A percentile compares a stretch with the other conserved stretches of the same genome.
Conservation (phyloP, 2,888 invertebrate genomes). For the Hedya salicella region DNA sequence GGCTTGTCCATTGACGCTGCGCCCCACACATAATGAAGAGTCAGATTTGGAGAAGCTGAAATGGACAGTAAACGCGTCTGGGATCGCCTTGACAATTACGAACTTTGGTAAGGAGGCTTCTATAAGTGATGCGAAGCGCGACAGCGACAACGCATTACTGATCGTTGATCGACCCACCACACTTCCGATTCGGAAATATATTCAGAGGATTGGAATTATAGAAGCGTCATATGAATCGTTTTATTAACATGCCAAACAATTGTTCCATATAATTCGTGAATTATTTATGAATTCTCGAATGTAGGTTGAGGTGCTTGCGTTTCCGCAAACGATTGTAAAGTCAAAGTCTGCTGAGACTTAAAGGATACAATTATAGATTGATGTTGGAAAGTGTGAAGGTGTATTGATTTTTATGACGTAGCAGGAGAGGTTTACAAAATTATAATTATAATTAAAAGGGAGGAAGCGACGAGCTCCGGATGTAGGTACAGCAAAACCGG, state of each 20-base stretch:
- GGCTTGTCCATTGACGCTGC: slow-evolving; percentile 70
- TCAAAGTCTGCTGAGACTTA: slow-evolving; percentile 45
- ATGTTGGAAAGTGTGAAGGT: neutral
- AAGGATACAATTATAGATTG: slow-evolving; percentile 30
- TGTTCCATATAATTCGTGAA: slow-evolving; percentile 68
- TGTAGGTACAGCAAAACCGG: slow-evolving; percentile 64
- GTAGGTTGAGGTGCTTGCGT: slow-evolving; percentile 62
- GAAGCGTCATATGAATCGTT: slow-evolving; percentile 68
- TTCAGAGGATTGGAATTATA: slow-evolving; percentile 74
- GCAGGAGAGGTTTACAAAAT: slow-evolving; percentile 44
- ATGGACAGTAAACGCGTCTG: slow-evolving; percentile 59
- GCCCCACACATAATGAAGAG: slow-evolving; percentile 56
- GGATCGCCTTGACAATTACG: slow-evolving; percentile 31
- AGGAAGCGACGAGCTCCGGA: slow-evolving; percentile 76
- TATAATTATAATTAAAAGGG: slow-evolving; percentile 79
- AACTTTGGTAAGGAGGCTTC: slow-evolving; percentile 60
- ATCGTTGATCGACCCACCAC: slow-evolving; percentile 78
- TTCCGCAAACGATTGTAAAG: slow-evolving; percentile 44
- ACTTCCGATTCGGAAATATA: slow-evolving; percentile 85
- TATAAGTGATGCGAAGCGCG: slow-evolving; percentile 81
- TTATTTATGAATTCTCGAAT: slow-evolving; percentile 66
- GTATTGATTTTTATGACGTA: neutral
- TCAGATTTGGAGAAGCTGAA: slow-evolving; percentile 60
- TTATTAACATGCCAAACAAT: slow-evolving; percentile 70
- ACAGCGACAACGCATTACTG: slow-evolving; percentile 80